A percentile compares a stretch with the other conserved stretches of the same genome.
Conservation (phyloP, 2,888 invertebrate genomes). For the Acleris sparsana region DNA sequence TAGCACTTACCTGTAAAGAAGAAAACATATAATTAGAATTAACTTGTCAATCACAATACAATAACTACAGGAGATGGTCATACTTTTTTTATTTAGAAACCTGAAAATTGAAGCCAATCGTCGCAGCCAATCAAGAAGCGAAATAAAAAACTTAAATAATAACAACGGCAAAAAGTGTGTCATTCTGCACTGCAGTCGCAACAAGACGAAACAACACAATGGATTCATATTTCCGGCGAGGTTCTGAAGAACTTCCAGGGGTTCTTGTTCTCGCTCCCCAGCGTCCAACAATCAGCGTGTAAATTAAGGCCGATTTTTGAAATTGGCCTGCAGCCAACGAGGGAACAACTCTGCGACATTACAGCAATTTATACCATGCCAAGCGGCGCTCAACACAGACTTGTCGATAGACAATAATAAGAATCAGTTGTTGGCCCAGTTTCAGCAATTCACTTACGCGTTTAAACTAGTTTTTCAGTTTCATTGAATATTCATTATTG, state of each 20-base stretch:
- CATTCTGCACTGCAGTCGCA: constrained; percentile 48
- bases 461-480: constrained; percentile 22
- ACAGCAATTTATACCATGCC: constrained; percentile 52
- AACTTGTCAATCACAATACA: constrained; percentile 37
- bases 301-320: constrained; percentile 63
- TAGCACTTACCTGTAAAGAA: constrained; percentile 60
- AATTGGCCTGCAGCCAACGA: constrained; percentile 61
- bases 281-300: constrained; percentile 52
- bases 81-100: constrained; percentile 5
- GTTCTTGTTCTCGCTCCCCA: constrained; percentile 47
- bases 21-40: constrained; percentile 31
- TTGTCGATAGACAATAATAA: constrained; percentile 44
- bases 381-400: constrained; percentile 42
- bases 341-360: constrained; percentile 51
- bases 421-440: constrained; percentile 35
- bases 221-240: constrained; percentile 68
- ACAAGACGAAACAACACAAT: constrained; percentile 69
- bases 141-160: constrained; percentile 47
- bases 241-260: constrained; percentile 52
- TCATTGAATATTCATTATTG: constrained; percentile 30
- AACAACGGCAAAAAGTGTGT: constrained; percentile 39
- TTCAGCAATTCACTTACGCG: constrained; percentile 28
- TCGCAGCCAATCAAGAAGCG: no score
- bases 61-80: constrained; percentile 33
- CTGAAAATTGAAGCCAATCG: constrained; percentile 19